Evolutionary conservation across 2,888 invertebrate species (phyloP).

Genomic region (Crematogaster levior): DNA sequence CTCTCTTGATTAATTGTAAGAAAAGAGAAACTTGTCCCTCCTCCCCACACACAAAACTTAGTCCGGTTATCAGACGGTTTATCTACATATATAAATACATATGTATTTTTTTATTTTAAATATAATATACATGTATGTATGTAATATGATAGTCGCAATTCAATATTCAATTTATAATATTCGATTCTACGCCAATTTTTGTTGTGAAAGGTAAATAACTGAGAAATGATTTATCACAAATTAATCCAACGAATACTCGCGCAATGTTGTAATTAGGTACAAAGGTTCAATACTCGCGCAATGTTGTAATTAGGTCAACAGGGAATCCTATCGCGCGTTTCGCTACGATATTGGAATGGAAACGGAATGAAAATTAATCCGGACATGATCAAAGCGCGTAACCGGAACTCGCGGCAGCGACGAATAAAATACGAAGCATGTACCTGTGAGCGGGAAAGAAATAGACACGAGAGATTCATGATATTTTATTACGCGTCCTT

Average conservation of each 20-base stretch:
- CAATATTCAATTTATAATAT: conserved; percentile 2
- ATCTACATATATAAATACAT: too few species aligned
- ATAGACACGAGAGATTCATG: neutral
- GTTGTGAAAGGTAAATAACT: neutral
- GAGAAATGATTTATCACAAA: conserved; percentile 26
- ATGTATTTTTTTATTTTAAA: conserved; percentile 8
- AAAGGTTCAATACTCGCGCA: conserved; percentile 3
- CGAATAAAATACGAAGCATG: neutral
- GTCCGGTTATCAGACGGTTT: too few species aligned
- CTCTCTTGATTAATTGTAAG: neutral
- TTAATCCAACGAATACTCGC: conserved; percentile 30
- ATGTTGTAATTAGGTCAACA: conserved; percentile 39
- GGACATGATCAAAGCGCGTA: conserved; percentile 33
- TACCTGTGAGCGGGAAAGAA: neutral
- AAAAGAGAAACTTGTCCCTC: too few species aligned
- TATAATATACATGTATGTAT: too few species aligned
- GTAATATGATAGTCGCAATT: neutral
- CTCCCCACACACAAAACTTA: too few species aligned
- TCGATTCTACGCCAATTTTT: neutral
- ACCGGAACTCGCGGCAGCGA: neutral
- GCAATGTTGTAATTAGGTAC: conserved; percentile 38
- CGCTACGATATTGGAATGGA: conserved; percentile 19
- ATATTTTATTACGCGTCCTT: conserved; percentile 29
- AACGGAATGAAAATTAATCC: conserved; percentile 39
- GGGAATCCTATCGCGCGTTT: conserved; percentile 13